Conservation (phyloP, 2,888 invertebrate species). For the Mythimna vitellina region DNA sequence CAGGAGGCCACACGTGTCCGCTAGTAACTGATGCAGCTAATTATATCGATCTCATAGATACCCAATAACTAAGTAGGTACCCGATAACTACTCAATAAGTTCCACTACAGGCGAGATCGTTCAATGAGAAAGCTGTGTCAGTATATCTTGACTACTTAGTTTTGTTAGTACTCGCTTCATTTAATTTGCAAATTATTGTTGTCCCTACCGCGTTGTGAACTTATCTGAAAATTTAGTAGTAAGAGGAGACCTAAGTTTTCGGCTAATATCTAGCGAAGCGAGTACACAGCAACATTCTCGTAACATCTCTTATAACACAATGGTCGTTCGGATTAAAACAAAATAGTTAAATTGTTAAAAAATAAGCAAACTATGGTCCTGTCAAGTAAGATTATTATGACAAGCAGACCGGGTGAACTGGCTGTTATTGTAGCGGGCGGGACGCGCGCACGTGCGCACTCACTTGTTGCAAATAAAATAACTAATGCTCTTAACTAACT, state of each 20-base stretch:
- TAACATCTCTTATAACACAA: not conserved
- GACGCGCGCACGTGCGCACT: slow-evolving; percentile 31
- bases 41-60: not conserved
- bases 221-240: not conserved
- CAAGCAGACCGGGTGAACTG: not conserved
- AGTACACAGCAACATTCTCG: not conserved
- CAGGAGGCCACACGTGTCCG: slow-evolving; percentile 17
- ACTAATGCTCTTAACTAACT: slow-evolving; percentile 71
- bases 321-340: not conserved
- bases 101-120: not conserved
- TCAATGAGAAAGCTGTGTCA: not conserved
- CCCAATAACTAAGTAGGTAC: not conserved
- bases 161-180: not conserved
- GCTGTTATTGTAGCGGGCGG: slow-evolving; percentile 11
- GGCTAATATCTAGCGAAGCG: not conserved
- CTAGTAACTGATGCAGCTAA: not conserved
- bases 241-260: too few species aligned
- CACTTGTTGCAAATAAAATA: slow-evolving; percentile 63
- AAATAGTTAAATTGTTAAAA: not conserved
- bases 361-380: not conserved
- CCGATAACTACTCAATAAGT: not conserved
- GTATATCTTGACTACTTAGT: not conserved
- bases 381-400: slow-evolving; percentile 28
- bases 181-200: not conserved
- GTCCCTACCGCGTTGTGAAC: not conserved